These are phyloP conservation scores for Notocelia uddmanniana DNA, from an alignment of 2,888 invertebrate genomes.

Conservation along the genomic window DNA sequence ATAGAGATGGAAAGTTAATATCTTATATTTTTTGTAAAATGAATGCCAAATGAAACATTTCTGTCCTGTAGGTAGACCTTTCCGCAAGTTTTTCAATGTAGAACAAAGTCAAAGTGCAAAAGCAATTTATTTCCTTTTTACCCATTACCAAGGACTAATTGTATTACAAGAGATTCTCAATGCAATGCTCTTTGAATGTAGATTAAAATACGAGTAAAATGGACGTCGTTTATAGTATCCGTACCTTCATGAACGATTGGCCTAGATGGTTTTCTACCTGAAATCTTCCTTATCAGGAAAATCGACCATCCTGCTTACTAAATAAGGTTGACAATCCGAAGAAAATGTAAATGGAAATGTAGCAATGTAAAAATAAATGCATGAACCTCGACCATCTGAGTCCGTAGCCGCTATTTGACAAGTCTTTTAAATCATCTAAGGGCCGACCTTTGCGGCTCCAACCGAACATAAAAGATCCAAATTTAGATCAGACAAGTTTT, in stretches of 20 bases:
- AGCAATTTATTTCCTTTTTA: neutral
- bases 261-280: neutral
- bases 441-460: constrained; percentile 24
- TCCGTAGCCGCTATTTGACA: constrained; percentile 18
- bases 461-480: constrained; percentile 34
- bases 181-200: neutral
- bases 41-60: neutral
- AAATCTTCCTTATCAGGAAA: neutral
- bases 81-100: neutral
- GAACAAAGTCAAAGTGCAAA: neutral
- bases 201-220: constrained; percentile 7
- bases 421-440: constrained; percentile 37
- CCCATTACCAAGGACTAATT: neutral
- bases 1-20: too few relatives aligned
- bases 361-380: constrained; percentile 5
- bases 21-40: too few relatives aligned
- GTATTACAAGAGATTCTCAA: neutral
- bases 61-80: neutral
- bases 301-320: neutral
- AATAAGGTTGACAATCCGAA: neutral
- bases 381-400: neutral
- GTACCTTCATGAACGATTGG: neutral
- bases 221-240: constrained; percentile 9
- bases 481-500: constrained; percentile 40
- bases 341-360: neutral